These are phyloP conservation scores for Porites divaricata DNA, from an alignment of 92 coral and sea anemone species.

Conservation along the genomic window DNA sequence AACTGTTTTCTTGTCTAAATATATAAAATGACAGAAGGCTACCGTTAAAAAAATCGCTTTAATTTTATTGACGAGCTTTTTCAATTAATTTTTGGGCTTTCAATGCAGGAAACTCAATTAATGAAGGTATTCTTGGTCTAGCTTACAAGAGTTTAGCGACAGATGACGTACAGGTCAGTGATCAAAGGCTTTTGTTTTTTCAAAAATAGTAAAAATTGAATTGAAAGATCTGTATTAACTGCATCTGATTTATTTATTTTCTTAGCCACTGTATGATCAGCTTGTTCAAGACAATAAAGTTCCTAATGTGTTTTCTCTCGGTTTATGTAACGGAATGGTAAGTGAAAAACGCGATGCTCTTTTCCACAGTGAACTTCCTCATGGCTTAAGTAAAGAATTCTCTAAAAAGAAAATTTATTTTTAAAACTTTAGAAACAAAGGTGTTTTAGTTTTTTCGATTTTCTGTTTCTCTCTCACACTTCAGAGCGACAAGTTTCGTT, in stretches of 20 bases:
- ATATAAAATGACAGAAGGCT: too few relatives aligned
- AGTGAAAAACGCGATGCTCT: neutral
- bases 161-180: slow-evolving; percentile 83
- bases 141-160: slow-evolving; percentile 92
- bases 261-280: slow-evolving; percentile 90
- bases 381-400: too few relatives aligned
- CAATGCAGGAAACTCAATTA: slow-evolving; percentile 84
- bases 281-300: slow-evolving; percentile 85
- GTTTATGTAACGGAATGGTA: slow-evolving; percentile 93
- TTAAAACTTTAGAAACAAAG: too few relatives aligned
- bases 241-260: neutral
- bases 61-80: neutral
- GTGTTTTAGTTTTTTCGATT: too few relatives aligned
- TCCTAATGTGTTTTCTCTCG: slow-evolving; percentile 90
- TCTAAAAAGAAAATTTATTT: too few relatives aligned
- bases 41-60: neutral
- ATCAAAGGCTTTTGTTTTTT: neutral
- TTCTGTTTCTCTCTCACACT: too few relatives aligned
- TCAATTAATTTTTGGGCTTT: neutral
- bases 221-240: neutral
- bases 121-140: slow-evolving; percentile 95
- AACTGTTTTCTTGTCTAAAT: too few relatives aligned
- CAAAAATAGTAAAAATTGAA: too few relatives aligned
- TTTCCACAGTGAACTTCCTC: neutral
- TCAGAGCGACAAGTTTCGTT: too few relatives aligned